Evolutionary conservation across 1,140 invertebrate species (phyloP).

Genomic region (Danaus plexippus): DNA sequence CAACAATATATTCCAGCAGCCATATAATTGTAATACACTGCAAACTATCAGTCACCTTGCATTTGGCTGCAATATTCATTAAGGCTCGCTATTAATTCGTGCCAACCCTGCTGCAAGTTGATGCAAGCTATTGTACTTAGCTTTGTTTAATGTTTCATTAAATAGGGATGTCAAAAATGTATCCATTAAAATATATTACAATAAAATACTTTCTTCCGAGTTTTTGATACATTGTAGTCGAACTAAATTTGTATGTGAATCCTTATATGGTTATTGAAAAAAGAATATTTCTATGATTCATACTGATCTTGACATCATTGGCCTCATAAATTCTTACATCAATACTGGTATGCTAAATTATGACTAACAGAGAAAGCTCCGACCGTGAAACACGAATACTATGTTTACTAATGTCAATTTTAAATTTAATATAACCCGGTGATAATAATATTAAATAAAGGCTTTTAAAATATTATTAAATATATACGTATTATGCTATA

Average conservation of each 20-base stretch:
- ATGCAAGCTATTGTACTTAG: conserved; percentile 57
- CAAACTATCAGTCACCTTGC: conserved; percentile 46
- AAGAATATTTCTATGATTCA: conserved; percentile 13
- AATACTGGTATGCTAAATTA: conserved; percentile 6
- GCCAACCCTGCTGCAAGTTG: conserved; percentile 49
- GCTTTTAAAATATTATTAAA: no score
- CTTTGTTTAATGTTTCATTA: conserved; percentile 35
- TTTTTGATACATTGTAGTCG: conserved; percentile 4
- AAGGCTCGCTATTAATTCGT: conserved; percentile 60
- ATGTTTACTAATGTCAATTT: conserved; percentile 12
- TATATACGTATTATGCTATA: no score
- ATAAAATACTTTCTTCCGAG: background rate
- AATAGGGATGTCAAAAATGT: conserved; percentile 29
- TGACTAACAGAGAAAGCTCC: conserved; percentile 26
- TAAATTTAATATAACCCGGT: conserved; percentile 1
- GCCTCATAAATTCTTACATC: conserved; percentile 6
- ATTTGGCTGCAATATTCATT: conserved; percentile 67
- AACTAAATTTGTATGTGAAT: background rate
- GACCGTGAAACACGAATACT: conserved; percentile 16
- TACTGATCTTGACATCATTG: conserved; percentile 23
- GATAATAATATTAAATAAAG: conserved; percentile 2
- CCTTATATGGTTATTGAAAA: no score
- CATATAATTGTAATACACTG: conserved; percentile 4
- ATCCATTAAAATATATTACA: background rate
- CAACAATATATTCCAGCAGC: no score